Percentiles rank a stretch among this genome's conserved stretches.
phyloP scores from a whole-genome alignment of 1,140 invertebrate species.

The Phymastichus coffea region DNA sequence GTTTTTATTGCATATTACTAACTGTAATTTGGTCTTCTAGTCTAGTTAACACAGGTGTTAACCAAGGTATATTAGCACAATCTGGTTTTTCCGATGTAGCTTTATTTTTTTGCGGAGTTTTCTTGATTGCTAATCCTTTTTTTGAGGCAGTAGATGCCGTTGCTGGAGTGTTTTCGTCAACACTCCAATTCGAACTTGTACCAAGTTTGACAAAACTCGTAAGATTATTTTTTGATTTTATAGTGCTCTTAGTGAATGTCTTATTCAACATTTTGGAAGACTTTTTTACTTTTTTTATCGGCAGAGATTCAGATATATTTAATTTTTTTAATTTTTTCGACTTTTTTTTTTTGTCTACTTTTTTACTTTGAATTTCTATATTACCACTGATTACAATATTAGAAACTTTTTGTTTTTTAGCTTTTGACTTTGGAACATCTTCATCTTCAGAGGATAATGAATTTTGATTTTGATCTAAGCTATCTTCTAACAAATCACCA shows the following conservation, averaged over 20 bases:
- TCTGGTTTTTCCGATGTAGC: not conserved
- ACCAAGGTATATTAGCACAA: constrained; percentile 25
- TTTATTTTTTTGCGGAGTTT: not conserved
- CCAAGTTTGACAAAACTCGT: constrained; percentile 2
- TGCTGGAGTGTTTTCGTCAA: not conserved
- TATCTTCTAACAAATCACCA: constrained; percentile 13
- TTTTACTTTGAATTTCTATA: not conserved
- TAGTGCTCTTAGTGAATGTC: constrained; percentile 13
- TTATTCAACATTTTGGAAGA: constrained; percentile 13
- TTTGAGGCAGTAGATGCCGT: not conserved
- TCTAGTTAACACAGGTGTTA: constrained; percentile 32
- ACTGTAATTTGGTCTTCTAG: constrained; percentile 32
- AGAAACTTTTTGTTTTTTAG: constrained; percentile 3
- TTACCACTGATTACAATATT: not conserved
- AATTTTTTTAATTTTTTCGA: constrained; percentile 14
- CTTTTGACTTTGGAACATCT: not conserved
- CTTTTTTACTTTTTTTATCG: constrained; percentile 13
- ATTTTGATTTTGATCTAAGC: constrained; percentile 4
- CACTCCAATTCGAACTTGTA: constrained; percentile 22
- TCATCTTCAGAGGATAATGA: not conserved
- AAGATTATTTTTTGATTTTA: constrained; percentile 19
- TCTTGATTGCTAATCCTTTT: constrained; percentile 9
- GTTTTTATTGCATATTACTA: constrained; percentile 4
- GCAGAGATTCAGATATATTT: not conserved
- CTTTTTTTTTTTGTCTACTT: constrained; percentile 1